Conservation (phyloP, 2,797 vertebrate genomes). For the Eulemur rubriventer region DNA sequence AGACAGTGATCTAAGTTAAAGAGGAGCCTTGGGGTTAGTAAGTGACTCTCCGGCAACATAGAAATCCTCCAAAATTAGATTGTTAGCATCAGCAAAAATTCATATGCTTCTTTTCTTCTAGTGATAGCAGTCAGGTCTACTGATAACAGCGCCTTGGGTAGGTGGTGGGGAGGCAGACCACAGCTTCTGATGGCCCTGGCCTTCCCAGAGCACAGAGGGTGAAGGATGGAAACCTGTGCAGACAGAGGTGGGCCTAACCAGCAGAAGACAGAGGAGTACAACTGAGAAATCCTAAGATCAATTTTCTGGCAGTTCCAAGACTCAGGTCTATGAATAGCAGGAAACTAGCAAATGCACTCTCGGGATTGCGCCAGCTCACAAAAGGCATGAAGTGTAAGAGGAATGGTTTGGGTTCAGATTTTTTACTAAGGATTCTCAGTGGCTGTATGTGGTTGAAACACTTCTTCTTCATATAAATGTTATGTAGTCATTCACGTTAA, state of each 20-base stretch:
- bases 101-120: neutral
- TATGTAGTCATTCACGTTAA: neutral
- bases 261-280: neutral
- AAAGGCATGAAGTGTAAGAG: neutral
- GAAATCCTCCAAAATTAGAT: neutral
- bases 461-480: neutral
- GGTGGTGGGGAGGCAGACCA: neutral
- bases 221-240: neutral
- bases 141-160: neutral
- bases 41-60: neutral
- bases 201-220: neutral
- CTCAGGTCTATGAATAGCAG: neutral
- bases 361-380: neutral
- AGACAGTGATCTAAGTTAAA: neutral
- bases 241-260: neutral
- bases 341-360: neutral
- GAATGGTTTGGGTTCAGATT: neutral
- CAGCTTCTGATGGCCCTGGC: neutral
- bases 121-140: neutral
- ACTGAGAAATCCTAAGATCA: neutral
- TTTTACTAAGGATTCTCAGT: neutral
- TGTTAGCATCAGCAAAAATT: neutral
- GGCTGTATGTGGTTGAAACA: neutral
- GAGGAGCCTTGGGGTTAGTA: neutral
- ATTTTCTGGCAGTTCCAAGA: neutral